Percentiles rank a stretch among this genome's conserved stretches.
Evolutionary conservation across 2,888 invertebrate genomes (phyloP).

Genomic region (Andrena fulva): DNA sequence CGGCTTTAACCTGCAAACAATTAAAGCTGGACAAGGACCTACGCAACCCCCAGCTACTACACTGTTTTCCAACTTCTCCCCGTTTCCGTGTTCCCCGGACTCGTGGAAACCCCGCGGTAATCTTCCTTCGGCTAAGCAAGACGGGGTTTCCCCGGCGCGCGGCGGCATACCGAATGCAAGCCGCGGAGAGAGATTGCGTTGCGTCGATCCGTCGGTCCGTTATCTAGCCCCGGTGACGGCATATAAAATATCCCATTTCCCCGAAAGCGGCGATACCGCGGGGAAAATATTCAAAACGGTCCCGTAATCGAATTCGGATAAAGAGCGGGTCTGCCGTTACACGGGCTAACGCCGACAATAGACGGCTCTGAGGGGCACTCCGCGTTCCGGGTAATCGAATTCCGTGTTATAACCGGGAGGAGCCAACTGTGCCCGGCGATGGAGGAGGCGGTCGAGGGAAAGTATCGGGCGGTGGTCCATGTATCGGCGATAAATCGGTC

Average conservation of each 20-base stretch:
- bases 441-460: neutral
- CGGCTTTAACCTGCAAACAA: too few species aligned
- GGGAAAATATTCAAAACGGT: constrained; percentile 44
- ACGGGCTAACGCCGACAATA: constrained; percentile 34
- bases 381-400: constrained; percentile 39
- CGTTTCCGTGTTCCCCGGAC: neutral
- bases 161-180: neutral
- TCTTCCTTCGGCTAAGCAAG: neutral
- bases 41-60: too few species aligned
- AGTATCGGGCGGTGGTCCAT: constrained; percentile 29
- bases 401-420: constrained; percentile 20
- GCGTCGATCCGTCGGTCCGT: constrained; percentile 15
- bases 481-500: constrained; percentile 49
- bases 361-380: constrained; percentile 19
- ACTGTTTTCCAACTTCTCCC: too few species aligned
- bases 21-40: too few species aligned
- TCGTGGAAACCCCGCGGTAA: neutral
- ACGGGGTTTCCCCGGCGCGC: neutral
- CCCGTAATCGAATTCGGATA: constrained; percentile 39
- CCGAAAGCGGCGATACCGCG: constrained; percentile 5
- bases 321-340: constrained; percentile 18
- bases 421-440: neutral
- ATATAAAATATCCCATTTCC: constrained; percentile 37
- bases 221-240: constrained; percentile 35
- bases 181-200: constrained; percentile 21